Evolutionary conservation across 2,888 invertebrate genomes (phyloP), one percentile per base, ranked within the genome.

Genomic region (Idaea aversata): DNA sequence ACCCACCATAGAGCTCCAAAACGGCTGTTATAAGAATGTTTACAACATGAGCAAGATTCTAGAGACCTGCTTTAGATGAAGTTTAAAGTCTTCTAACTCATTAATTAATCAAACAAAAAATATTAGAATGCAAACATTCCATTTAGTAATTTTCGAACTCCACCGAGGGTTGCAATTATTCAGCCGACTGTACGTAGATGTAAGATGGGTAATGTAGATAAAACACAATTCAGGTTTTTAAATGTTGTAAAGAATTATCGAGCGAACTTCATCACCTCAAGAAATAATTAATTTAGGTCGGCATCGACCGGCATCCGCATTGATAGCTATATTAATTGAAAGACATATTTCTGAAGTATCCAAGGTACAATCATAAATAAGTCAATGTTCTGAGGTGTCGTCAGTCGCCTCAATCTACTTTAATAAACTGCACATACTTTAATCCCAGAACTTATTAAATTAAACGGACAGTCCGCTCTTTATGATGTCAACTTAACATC

Each of bases 381-480:
- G 47, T 13, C 47, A 68, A 75, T 67, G 68, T 70, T 72, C 65
- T 63, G 64, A 70, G 66, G 64, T 65, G 67, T 68, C 68, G 5
- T 47, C 47, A 13, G 47, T 68, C 67, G 64, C 68, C 65, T 69
- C 66, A 71, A 71, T 70, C 68, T 70, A 65, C 69, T 67, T 62
- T 70, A 72, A 74, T 70, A 77, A 78, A 77, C 77, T 70, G 76
- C 72, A 77, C 78, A 78, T 78, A 77, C 74, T 75, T 81, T 73
- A 75, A 64, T 75, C 47, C 47, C 4, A 47, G 47, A 47, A 47
- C 47, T 47, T 47, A 47, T 47, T 47, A 76, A 78, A 76, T 78
- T 79, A 78, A 71, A 73, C 76, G 72, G 74, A 76, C 75, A 75
- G 74, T 76, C 80, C 77, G 74, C 74, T 80, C 81, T 80, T 80